Evolutionary conservation across 1,140 invertebrate genomes (phyloP), one percentile per base, ranked within the genome.

Genomic region (Brachionus sp.): DNA sequence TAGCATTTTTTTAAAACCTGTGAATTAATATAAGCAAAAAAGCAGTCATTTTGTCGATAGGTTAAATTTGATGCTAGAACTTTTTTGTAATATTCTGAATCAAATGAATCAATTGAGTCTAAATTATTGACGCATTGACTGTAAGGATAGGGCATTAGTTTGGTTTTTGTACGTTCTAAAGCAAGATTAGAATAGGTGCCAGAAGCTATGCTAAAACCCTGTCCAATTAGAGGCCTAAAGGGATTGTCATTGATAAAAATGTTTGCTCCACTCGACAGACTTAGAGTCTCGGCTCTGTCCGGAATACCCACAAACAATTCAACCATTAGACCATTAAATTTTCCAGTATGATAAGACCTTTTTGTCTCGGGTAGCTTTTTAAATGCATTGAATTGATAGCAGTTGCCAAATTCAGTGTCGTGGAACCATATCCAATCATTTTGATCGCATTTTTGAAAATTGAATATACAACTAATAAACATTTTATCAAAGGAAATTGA

Each of bases 61-160:
- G 37, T 62, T 13, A 42, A 33, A 25, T 35, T 50, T 4, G 19
- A 25, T 33, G 13, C 29, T 10, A 78, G 6, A 10, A 39, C 19
- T 25, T 62, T 78, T 33, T 9, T 12, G 25, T 57, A 53, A 10
- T 16, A 46, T 23, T 53, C 42, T 78, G 75, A 62, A 53, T 78
- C 46, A 57, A 78, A 62, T 10, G 46, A 78, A 29, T 77, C 73
- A 25, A 37, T 44, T 37, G 39, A 44, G 25, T 25, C 46, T 2
- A 37, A 35, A n/a, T 53, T 19, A n/a, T 78, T 37, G 13, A 78
- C 37, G 29, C 75, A 78, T 35, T 78, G 7, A 37, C 46, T 78
- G 42, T 78, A 78, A 2, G 75, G 75, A 7, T 29, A 13, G 6
- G 39, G 4, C 75, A 78, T 29, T 53, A 25, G 42, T 50, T 78